Evolutionary conservation across 2,113 vertebrate species (phyloP), one percentile per base, ranked within the genome.

Genomic region (Bagarius yarrelli): DNA sequence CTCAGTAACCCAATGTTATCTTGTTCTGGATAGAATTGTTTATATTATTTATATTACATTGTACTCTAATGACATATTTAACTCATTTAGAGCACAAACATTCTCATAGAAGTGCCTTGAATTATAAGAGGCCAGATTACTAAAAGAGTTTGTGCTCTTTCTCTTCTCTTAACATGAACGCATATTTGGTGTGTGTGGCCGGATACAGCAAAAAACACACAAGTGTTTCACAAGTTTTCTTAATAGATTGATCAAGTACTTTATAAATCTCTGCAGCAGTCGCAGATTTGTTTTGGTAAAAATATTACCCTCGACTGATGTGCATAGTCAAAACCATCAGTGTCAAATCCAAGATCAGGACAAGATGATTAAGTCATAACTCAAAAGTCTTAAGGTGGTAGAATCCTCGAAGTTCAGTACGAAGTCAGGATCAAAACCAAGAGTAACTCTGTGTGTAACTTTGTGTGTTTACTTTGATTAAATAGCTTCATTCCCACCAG

Each of bases 191-290:
- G 23, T n/a, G 21, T 57, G 53, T 59, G 59, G 59, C 18, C 25
- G 32, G 19, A 52, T 50, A 52, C 23, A 77, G 44, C 5, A 4
- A 50, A 18, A 44, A 60, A 25, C n/a, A 18, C 32, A 59, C 18
- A 14, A 25, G n/a, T n/a, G n/a, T n/a, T n/a, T n/a, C n/a, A 23
- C 32, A 34, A 44, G 21, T 40, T 76, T 76, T 11, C 21, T 59
- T 76, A 14, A 44, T 21, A 32, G 30, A 56, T n/a, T 40, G 47
- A 56, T 50, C 8, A 47, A 47, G 44, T 47, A 11, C 8, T 67
- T 66, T 63, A 67, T n/a, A 55, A 36, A 79, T 50, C 13, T 67
- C 47, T 78, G 76, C 47, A 66, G 47, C n/a, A 60, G 76, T 75
- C 72, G 52, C 53, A 72, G 18, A 53, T 25, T 77, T 5, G 1